phyloP scores from a whole-genome alignment of 1,140 invertebrate genomes.

The Antheraea mylitta region DNA sequence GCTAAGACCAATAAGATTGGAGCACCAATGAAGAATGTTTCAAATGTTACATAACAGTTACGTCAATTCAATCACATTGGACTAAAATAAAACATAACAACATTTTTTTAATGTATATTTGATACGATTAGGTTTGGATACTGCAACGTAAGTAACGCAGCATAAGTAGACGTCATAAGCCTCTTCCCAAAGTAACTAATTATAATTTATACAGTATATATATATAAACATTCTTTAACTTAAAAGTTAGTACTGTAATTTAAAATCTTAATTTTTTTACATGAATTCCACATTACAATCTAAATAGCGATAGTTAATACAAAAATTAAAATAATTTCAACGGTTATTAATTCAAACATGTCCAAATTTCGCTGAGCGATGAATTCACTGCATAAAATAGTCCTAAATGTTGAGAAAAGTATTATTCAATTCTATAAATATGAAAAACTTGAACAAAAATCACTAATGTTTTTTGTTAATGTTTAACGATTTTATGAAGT shows the following conservation, averaged over 20 bases:
- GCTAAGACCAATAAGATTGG: too few relatives aligned
- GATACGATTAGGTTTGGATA: neutral
- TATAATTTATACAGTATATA: conserved; percentile 6
- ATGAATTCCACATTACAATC: neutral
- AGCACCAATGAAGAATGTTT: too few relatives aligned
- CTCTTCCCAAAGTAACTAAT: conserved; percentile 24
- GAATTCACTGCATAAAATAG: neutral
- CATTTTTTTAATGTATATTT: neutral
- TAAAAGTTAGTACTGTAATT: conserved; percentile 9
- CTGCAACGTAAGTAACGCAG: neutral
- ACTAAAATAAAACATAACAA: neutral
- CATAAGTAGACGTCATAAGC: conserved; percentile 21
- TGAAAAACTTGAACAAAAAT: too few relatives aligned
- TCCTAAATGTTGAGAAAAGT: too few relatives aligned
- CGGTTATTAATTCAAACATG: neutral
- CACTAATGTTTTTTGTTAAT: too few relatives aligned
- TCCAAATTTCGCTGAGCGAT: neutral
- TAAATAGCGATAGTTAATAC: neutral
- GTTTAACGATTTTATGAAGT: too few relatives aligned
- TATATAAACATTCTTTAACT: conserved; percentile 5
- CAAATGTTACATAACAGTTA: too few relatives aligned
- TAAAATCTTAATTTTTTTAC: conserved; percentile 11
- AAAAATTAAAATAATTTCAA: neutral
- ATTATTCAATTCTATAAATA: too few relatives aligned
- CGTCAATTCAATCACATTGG: neutral